Conservation (phyloP, 2,797 vertebrate species). For the Nannoperca australis region DNA sequence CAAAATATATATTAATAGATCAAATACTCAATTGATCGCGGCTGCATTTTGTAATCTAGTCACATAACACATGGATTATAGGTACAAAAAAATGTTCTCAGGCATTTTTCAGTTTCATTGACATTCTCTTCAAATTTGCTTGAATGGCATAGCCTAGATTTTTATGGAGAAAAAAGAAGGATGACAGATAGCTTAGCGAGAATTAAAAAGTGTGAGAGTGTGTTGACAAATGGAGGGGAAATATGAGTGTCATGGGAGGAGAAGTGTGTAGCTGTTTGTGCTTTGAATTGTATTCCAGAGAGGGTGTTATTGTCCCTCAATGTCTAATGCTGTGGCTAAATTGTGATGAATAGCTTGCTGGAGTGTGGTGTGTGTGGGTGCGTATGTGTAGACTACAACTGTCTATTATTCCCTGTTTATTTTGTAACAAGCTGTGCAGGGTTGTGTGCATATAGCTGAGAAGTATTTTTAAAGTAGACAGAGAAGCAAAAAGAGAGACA, state of each 20-base stretch:
- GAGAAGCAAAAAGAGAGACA: conserved; percentile 5
- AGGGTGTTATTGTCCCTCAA: conserved; percentile 63
- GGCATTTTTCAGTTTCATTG: conserved; percentile 21
- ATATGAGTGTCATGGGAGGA: conserved; percentile 51
- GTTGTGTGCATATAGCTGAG: conserved; percentile 47
- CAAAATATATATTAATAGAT: neutral
- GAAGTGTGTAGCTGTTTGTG: conserved; percentile 53
- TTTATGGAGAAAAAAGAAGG: neutral
- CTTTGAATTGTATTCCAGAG: conserved; percentile 41
- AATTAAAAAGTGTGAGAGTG: conserved; percentile 55
- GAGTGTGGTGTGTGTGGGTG: conserved; percentile 35
- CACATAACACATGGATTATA: conserved; percentile 13
- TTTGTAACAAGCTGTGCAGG: conserved; percentile 50
- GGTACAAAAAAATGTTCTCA: neutral
- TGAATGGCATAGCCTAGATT: conserved; percentile 36
- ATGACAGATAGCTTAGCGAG: conserved; percentile 49
- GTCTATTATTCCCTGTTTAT: conserved; percentile 56
- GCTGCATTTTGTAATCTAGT: conserved; percentile 10
- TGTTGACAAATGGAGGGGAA: conserved; percentile 55
- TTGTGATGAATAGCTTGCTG: conserved; percentile 75
- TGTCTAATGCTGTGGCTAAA: conserved; percentile 66
- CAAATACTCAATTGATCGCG: neutral
- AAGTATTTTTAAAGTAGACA: conserved; percentile 48
- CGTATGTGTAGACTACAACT: conserved; percentile 17
- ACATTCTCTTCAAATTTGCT: conserved; percentile 28